These are phyloP conservation scores for Sycophila texana DNA, from an alignment of 2,888 invertebrate species.

Conservation along the genomic window DNA sequence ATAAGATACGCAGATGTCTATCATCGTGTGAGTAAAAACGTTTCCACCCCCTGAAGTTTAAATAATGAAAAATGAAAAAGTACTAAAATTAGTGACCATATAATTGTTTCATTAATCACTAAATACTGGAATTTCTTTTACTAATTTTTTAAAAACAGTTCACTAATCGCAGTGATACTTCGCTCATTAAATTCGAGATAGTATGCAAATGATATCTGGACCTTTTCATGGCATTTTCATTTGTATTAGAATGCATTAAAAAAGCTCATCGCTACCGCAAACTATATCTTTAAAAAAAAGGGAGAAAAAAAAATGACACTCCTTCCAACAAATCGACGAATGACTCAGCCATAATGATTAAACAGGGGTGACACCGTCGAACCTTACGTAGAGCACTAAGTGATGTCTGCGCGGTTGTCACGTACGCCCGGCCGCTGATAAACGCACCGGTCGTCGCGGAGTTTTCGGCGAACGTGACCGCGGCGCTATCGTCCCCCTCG, in stretches of 20 bases:
- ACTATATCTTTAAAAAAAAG: too few species aligned
- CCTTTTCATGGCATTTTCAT: not conserved
- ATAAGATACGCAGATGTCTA: too few species aligned
- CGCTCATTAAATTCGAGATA: not conserved
- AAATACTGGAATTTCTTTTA: too few species aligned
- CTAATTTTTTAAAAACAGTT: too few species aligned
- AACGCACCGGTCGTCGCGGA: not conserved
- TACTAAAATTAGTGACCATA: not conserved
- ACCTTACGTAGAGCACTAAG: not conserved
- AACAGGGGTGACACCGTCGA: not conserved
- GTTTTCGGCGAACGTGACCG: not conserved
- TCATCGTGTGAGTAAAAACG: too few species aligned
- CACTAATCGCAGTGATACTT: not conserved
- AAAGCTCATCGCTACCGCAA: not conserved
- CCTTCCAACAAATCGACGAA: not conserved
- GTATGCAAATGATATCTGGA: not conserved
- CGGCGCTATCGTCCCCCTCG: not conserved
- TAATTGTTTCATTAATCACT: not conserved
- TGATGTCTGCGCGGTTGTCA: slow-evolving; percentile 24
- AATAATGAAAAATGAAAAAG: too few species aligned
- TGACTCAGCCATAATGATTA: not conserved
- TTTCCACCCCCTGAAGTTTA: too few species aligned
- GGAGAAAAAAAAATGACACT: not conserved
- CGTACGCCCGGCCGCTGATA: slow-evolving; percentile 21
- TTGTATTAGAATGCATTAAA: not conserved